Evolutionary conservation across 1,140 invertebrate species (phyloP), one percentile per base, ranked within the genome.

Genomic region (Drosophila rhopaloa): DNA sequence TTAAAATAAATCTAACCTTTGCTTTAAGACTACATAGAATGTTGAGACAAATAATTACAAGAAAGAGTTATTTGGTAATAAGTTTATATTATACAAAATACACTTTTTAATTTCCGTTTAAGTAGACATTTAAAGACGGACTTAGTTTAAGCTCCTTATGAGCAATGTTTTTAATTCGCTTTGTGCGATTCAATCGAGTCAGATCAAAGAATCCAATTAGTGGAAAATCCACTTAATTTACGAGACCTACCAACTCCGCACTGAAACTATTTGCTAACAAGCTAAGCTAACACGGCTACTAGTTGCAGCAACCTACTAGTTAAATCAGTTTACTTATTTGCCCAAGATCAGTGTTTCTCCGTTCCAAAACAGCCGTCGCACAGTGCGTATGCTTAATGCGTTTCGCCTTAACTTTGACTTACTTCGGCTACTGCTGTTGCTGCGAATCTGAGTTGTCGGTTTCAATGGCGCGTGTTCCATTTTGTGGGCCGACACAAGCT

Each of bases 201-300:
- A 16, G 14, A 65, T 67, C 58, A 46, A 80, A 56, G 55, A 79
- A 66, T 66, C 73, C 57, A 57, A 71, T 80, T 84, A 79, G 79
- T 84, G 53, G 38, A 48, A 77, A 81, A 62, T 72, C 48, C 72
- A 62, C 47, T 81, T 47, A 46, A 66, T 72, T 81, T 61, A 72
- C 72, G 51, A 72, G 44, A 51, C 61, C 24, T 50, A 43, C 40
- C 57, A 56, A 67, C 55, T 37, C 44, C 24, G 24, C 40, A n/a
- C 43, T 63, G n/a, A 67, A 79, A 68, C 72, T 76, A 83, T 84
- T 80, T 80, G 72, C 81, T 85, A 84, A 84, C 81, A 85, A 84
- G 77, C 66, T 65, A 56, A 43, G 61, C 65, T 57, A 84, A 84
- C 61, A 79, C 14, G 57, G 80, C 81, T 80, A 79, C 81, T 58